Base-by-base conservation (phyloP, 2,888 invertebrate species). In the Conops quadrifasciatus region DNA sequence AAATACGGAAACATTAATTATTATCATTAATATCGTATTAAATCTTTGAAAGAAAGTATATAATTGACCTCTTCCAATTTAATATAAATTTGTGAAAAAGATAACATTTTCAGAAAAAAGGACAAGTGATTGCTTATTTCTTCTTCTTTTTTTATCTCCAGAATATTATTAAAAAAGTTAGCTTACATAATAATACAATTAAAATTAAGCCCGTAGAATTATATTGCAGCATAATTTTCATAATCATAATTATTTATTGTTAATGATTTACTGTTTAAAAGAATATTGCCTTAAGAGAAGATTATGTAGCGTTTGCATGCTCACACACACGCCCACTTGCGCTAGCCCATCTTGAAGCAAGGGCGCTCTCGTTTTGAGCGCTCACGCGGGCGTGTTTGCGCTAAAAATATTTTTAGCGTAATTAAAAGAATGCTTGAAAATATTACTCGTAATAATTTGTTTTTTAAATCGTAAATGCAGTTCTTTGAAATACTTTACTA, bases 21-120 rank as follows among this genome's bases (percentile, higher is more conserved):
- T 36, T 36, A 36, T 9, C 9, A 36, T 36, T 7, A 51, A 15
- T 19, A 51, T 7, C 51, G 21, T 7, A 24, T 56, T 56, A 16
- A 26, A 26, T 56, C 24, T 5, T n/a, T n/a, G 1, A 26, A 56
- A 26, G 56, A 56, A 56, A 56, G n/a, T 56, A 36, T 36, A 11
- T 16, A 56, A 21, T 53, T 53, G 16, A 71, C 69, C 65, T 71
- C 47, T 45, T 4, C 36, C 36, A 36, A 36, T 36, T 36, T 9
- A 9, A 36, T 7, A 9, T 36, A 36, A 7, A 7, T 36, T 36
- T 36, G 4, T 36, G 9, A 36, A 36, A 36, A 7, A 7, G 9
- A 36, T 9, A 16, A 62, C 47, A 60, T 62, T 63, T 72, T 76
- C 75, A 76, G 81, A 78, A 81, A 81, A 81, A 80, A 81, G 80